phyloP scores from a whole-genome alignment of 2,797 vertebrate species.

The Myotis planiceps region DNA sequence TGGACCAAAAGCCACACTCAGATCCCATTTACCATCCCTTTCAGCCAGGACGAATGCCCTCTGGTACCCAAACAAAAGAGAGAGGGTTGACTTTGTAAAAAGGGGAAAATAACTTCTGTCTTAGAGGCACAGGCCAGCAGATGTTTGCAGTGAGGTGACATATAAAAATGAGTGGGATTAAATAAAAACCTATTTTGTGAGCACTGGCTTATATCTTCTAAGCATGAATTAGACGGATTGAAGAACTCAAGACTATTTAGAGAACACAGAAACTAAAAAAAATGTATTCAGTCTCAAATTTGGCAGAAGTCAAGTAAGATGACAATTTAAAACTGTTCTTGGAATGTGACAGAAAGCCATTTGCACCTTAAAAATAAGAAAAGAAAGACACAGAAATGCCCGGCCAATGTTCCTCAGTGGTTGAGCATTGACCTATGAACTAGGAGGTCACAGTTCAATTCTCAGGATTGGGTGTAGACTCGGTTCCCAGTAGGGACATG shows the following conservation, averaged over 20 bases:
- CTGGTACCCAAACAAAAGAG: neutral
- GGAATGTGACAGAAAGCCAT: conserved; percentile 56
- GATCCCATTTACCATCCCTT: neutral
- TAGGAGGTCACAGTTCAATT: no score
- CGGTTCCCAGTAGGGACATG: no score
- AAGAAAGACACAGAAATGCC: conserved; percentile 30
- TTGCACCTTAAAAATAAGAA: conserved; percentile 45
- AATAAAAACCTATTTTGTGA: conserved; percentile 44
- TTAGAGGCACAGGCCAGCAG: neutral
- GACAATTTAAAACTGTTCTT: conserved; percentile 61
- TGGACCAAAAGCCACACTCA: neutral
- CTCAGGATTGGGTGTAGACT: no score
- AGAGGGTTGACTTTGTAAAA: neutral
- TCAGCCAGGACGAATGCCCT: neutral
- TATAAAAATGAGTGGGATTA: conserved; percentile 43
- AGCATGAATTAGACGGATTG: conserved; percentile 22
- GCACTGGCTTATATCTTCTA: conserved; percentile 37
- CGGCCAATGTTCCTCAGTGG: no score
- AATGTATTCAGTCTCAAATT: conserved; percentile 31
- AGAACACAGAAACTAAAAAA: conserved; percentile 45
- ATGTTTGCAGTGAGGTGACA: neutral
- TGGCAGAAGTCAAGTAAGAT: conserved; percentile 56
- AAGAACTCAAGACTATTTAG: conserved; percentile 60
- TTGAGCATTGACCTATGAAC: no score
- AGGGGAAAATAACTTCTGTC: neutral